Evolutionary conservation across 2,113 vertebrate species (phyloP).

Genomic region (Ovis canadensis): DNA sequence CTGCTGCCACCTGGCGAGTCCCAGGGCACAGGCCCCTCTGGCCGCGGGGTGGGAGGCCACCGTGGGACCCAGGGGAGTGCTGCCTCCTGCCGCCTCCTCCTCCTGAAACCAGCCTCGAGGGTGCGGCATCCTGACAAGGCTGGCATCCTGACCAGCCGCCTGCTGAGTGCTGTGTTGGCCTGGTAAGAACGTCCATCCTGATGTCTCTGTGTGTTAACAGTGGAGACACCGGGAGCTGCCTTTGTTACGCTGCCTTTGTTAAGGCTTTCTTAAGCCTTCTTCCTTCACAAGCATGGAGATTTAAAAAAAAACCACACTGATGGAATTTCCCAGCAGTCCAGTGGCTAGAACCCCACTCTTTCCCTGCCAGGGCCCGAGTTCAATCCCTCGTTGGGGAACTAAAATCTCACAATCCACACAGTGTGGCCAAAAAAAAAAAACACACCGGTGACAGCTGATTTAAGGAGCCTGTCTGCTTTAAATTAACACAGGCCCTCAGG

Average conservation of each 20-base stretch:
- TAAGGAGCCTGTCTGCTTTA: not conserved
- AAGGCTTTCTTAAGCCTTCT: not conserved
- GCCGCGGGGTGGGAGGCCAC: rapidly evolving
- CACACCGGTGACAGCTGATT: not conserved
- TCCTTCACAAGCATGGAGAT: not conserved
- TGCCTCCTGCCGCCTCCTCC: not conserved
- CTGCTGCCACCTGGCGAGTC: rapidly evolving
- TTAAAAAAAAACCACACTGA: not conserved
- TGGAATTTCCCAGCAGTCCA: not conserved
- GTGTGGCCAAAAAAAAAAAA: not conserved
- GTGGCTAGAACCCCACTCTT: not conserved
- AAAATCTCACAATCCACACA: not conserved
- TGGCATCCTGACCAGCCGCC: not conserved
- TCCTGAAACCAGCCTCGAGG: not conserved
- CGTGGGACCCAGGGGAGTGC: rapidly evolving
- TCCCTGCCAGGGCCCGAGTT: not conserved
- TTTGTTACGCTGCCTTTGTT: not conserved
- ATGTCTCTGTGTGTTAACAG: no score
- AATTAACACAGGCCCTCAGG: not conserved
- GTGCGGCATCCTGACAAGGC: rapidly evolving
- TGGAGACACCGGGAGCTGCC: rapidly evolving
- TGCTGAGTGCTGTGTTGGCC: rapidly evolving
- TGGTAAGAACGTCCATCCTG: rapidly evolving
- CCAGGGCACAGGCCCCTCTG: not conserved
- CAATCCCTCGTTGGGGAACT: not conserved